Evolutionary conservation across 2,113 vertebrate species (phyloP), one percentile per base, ranked within the genome.

Genomic region (Boleophthalmus pectinirostris): DNA sequence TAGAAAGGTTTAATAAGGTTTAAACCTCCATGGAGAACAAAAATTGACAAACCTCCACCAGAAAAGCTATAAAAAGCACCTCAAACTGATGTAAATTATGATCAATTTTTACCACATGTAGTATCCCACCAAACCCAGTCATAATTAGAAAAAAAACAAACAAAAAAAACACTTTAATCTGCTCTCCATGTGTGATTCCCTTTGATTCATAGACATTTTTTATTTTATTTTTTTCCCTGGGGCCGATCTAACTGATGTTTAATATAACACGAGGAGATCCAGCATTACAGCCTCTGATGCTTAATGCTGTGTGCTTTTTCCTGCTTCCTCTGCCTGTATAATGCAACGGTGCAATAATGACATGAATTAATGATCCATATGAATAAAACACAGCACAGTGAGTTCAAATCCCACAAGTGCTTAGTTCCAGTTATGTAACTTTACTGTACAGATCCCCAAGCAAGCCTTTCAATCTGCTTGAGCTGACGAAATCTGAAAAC

Each of bases 291-390:
- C 73, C 38, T 66, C 49, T 76, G 49, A 38, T 66, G 60, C 7
- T 43, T 10, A 43, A 54, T 51, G 51, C 74, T 56, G 53, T 76
- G 68, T 75, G 65, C 69, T 71, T 68, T 75, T 82, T 87, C 77
- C 67, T 51, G 70, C 76, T 68, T 79, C 63, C 61, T 71, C 29
- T 4, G 25, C 66, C 43, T 81, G 67, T 79, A 43, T 82, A 66
- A 82, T 87, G 78, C 60, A 67, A 43, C 9, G 5, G 9, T 10
- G 10, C 38, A 43, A 43, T 43, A 45, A 80, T 79, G 68, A 75
- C 66, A 68, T 75, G 78, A 83, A 80, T 89, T 81, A 51, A 74
- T 81, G 73, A 82, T 85, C 61, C 33, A 53, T 46, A 69, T 70
- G 67, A 49, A 46, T n/a, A n/a, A 68, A 77, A 69, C 60, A 66